Evolutionary conservation across 1,140 invertebrate genomes (phyloP).

Genomic region (Chelonus insularis): DNA sequence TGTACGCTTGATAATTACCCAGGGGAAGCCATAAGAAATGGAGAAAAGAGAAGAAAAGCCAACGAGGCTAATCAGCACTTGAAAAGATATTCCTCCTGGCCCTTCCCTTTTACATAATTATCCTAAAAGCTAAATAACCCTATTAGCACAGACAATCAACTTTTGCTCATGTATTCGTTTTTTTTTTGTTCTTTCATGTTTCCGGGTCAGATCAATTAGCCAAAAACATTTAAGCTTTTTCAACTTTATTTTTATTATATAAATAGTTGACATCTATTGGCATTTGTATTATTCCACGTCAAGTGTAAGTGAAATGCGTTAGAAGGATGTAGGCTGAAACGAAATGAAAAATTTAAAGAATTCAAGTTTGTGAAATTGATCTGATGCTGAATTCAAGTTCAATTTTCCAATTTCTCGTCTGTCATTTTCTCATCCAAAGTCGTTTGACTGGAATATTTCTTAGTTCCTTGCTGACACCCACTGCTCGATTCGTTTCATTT

Average conservation of each 20-base stretch:
- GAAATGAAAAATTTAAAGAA: not conserved
- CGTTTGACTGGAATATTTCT: constrained; percentile 40
- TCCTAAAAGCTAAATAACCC: constrained; percentile 15
- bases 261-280: no score
- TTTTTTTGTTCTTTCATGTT: constrained; percentile 4
- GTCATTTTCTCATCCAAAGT: constrained; percentile 35
- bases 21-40: constrained; percentile 8
- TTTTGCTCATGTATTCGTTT: no score
- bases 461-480: constrained; percentile 31
- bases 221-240: not conserved
- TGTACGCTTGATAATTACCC: constrained; percentile 3
- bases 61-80: not conserved
- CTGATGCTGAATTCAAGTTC: constrained; percentile 36
- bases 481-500: constrained; percentile 9
- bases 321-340: not conserved
- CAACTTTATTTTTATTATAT: not conserved
- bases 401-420: constrained; percentile 49
- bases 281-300: no score
- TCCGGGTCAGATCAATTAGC: not conserved
- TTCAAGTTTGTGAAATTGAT: constrained; percentile 26
- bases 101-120: constrained; percentile 3
- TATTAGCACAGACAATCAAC: constrained; percentile 15
- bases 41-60: not conserved
- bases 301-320: not conserved
- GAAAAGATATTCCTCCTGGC: not conserved